Conservation (phyloP, 1,140 invertebrate genomes). For the Nymphalis io region DNA sequence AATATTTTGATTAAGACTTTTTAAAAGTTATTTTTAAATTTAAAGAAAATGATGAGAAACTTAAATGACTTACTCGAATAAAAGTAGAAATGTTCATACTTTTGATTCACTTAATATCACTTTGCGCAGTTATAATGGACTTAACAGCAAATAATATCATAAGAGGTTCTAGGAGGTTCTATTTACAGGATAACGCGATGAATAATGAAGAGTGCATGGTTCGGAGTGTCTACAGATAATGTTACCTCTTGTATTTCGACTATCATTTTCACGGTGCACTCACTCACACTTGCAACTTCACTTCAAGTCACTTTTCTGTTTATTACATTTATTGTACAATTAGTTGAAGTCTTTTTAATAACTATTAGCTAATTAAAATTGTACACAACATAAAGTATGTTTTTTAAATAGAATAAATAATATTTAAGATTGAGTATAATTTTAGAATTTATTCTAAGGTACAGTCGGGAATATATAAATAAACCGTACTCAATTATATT, state of each 20-base stretch:
- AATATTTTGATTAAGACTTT: not conserved
- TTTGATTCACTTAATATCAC: conserved; percentile 13
- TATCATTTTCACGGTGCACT: conserved; percentile 67
- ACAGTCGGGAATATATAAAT: conserved; percentile 15
- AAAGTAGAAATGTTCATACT: conserved; percentile 11
- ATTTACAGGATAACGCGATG: conserved; percentile 39
- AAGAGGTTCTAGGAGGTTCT: conserved; percentile 27
- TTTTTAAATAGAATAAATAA: conserved; percentile 1
- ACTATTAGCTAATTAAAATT: conserved; percentile 15
- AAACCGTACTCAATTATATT: conserved; percentile 12
- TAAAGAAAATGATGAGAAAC: not conserved
- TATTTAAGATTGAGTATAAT: not conserved
- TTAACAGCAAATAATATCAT: conserved; percentile 38
- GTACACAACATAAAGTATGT: not conserved
- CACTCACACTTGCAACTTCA: conserved; percentile 49
- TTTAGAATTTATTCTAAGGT: not conserved
- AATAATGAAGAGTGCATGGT: conserved; percentile 37
- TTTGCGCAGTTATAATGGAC: conserved; percentile 14
- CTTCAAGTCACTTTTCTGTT: conserved; percentile 43
- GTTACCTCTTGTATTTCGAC: conserved; percentile 77
- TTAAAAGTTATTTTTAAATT: not conserved
- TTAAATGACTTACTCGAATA: conserved; percentile 10
- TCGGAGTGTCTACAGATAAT: conserved; percentile 35
- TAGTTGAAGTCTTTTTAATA: conserved; percentile 36
- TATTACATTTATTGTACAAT: conserved; percentile 29